Percentiles rank a stretch among this genome's conserved stretches.
phyloP scores from a whole-genome alignment of 2,113 vertebrate species.

The Gadus macrocephalus region DNA sequence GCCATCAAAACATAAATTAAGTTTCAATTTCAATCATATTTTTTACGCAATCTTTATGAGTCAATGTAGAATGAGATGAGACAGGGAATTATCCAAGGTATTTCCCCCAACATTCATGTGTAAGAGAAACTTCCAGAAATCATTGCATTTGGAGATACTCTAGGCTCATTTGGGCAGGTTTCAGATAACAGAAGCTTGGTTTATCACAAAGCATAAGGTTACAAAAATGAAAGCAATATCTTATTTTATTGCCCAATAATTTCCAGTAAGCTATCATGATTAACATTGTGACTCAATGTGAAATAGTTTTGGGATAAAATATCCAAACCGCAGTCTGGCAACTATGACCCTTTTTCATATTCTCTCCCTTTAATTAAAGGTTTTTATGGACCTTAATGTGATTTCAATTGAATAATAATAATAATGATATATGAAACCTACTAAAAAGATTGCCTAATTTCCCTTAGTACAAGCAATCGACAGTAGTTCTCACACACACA shows the following conservation, averaged over 20 bases:
- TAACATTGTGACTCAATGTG: conserved; percentile 49
- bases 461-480: neutral
- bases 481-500: neutral
- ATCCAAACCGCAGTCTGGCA: neutral
- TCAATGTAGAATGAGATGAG: no score
- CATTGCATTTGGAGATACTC: no score
- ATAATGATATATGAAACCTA: neutral
- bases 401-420: neutral
- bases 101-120: no score
- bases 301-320: conserved; percentile 5
- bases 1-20: no score
- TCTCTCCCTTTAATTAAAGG: neutral
- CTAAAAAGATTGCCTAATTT: neutral
- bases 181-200: no score
- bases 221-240: conserved; percentile 25
- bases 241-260: conserved; percentile 27
- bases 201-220: neutral
- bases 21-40: no score
- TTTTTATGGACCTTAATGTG: neutral
- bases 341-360: neutral
- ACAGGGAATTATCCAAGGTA: no score
- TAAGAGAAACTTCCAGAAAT: no score
- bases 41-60: no score
- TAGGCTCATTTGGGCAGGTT: no score
- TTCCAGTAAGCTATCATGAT: conserved; percentile 41